Evolutionary conservation across 1,140 invertebrate genomes (phyloP).

Genomic region (Calephelis virginiensis): DNA sequence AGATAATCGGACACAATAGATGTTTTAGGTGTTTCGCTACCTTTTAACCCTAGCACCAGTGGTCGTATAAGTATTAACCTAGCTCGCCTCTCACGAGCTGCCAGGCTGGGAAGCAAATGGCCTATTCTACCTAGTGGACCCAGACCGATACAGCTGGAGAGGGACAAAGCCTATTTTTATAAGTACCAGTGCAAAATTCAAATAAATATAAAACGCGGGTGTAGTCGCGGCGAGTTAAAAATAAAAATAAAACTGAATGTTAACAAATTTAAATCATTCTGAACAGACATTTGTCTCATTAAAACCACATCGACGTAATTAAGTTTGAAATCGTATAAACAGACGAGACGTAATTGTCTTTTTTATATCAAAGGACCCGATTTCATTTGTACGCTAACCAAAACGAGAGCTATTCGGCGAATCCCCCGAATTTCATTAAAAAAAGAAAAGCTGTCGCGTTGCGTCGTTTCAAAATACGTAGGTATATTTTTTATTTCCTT

Average conservation of each 20-base stretch:
- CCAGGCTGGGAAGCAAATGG: no score
- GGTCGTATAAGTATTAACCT: no score
- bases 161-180: no score
- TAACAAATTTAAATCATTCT: background rate
- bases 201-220: no score
- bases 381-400: constrained; percentile 15
- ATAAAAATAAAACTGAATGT: background rate
- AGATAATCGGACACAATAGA: no score
- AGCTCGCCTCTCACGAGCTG: no score
- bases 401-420: constrained; percentile 11
- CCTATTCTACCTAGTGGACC: no score
- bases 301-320: constrained; percentile 2
- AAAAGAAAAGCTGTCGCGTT: background rate
- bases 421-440: constrained; percentile 17
- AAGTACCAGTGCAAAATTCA: no score
- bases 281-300: constrained; percentile 1
- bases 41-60: no score
- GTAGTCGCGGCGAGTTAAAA: no score
- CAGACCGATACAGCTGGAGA: no score
- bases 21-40: no score
- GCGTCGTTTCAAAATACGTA: background rate
- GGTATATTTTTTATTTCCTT: constrained; percentile 5
- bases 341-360: constrained; percentile 8
- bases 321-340: constrained; percentile 8
- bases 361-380: constrained; percentile 16